A percentile compares a stretch with the other conserved stretches of the same genome.
phyloP scores from a whole-genome alignment of 2,797 vertebrate species.

The Lutra lutra region DNA sequence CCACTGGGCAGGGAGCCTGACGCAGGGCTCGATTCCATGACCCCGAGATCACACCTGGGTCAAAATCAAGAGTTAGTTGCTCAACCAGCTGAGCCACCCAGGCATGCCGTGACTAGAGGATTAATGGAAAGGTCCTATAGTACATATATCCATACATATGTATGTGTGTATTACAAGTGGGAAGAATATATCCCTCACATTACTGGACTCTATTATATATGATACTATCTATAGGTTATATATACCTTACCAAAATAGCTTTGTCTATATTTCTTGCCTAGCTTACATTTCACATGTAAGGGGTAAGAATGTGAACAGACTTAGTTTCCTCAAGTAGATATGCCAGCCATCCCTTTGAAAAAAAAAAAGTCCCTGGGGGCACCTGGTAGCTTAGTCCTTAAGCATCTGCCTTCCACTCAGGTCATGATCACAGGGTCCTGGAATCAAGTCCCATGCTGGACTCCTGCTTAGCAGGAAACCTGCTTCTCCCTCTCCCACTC shows the following conservation, averaged over 20 bases:
- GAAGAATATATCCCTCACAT: not conserved
- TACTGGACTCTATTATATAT: not conserved
- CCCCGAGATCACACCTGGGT: not conserved
- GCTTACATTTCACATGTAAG: not conserved
- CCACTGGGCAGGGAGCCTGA: not conserved
- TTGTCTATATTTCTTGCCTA: not conserved
- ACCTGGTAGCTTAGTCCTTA: too few relatives aligned
- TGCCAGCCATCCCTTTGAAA: not conserved
- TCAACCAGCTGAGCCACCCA: not conserved
- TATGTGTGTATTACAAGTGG: not conserved
- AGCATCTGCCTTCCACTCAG: too few relatives aligned
- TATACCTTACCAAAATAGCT: not conserved
- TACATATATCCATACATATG: not conserved
- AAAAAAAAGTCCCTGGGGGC: not conserved
- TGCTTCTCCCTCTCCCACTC: too few relatives aligned
- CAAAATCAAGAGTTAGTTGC: not conserved
- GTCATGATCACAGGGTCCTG: too few relatives aligned
- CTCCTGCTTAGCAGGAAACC: too few relatives aligned
- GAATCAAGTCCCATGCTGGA: too few relatives aligned
- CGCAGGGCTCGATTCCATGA: not conserved
- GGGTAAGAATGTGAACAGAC: not conserved
- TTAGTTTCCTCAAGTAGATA: not conserved
- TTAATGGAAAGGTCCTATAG: not conserved
- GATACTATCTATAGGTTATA: not conserved
- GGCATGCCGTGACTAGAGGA: not conserved